These are phyloP conservation scores for Zoanthus sociatus DNA, from an alignment of 92 coral and sea anemone species.

Conservation along the genomic window DNA sequence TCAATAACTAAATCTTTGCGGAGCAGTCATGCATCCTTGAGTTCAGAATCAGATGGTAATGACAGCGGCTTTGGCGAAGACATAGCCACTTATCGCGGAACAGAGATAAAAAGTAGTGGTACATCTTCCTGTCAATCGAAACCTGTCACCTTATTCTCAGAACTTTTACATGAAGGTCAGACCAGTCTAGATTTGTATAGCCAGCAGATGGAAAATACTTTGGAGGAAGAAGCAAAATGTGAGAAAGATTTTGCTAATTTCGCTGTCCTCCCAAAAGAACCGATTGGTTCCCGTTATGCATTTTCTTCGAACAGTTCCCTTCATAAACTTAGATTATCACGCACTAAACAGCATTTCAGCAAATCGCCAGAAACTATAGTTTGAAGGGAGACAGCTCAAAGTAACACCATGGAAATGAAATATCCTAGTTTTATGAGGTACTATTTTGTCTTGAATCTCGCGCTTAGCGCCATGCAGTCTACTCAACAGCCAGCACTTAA, in stretches of 20 bases:
- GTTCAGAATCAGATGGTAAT: slow-evolving; percentile 26
- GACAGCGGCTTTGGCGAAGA: slow-evolving; percentile 44
- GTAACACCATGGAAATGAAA: no score
- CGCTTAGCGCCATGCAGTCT: no score
- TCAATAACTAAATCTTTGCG: slow-evolving; percentile 22
- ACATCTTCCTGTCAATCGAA: background rate
- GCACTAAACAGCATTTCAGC: slow-evolving; percentile 9
- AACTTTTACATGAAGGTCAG: background rate
- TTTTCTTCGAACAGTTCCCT: slow-evolving; percentile 3
- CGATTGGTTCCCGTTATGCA: background rate
- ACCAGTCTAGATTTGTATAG: slow-evolving; percentile 20
- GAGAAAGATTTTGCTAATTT: background rate
- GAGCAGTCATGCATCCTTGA: slow-evolving; percentile 3
- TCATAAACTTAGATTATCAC: background rate
- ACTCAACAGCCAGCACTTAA: no score
- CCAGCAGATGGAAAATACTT: slow-evolving; percentile 36
- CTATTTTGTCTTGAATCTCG: no score
- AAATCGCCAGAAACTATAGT: slow-evolving; percentile 31
- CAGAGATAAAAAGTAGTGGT: background rate
- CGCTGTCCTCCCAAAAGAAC: background rate
- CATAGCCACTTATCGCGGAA: background rate
- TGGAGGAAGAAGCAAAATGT: slow-evolving; percentile 25
- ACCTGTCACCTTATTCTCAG: background rate
- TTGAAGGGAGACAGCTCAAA: background rate
- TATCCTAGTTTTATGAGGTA: no score